These are phyloP conservation scores for Odontesthes bonariensis DNA, from an alignment of 2,113 vertebrate species.

Conservation along the genomic window DNA sequence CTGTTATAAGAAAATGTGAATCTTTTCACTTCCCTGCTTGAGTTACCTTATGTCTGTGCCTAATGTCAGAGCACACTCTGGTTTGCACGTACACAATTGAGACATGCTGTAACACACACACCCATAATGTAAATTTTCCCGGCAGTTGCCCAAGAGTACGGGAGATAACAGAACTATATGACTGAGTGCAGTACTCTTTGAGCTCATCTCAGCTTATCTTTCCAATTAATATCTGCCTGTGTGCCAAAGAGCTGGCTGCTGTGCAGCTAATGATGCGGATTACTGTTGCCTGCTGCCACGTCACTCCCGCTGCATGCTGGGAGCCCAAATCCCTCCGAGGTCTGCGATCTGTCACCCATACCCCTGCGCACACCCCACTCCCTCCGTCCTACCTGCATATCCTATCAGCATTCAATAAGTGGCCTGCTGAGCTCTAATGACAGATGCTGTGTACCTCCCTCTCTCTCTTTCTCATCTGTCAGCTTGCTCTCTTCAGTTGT, in stretches of 20 bases:
- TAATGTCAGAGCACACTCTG: constrained; percentile 12
- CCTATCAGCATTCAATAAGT: constrained; percentile 56
- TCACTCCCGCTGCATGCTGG: constrained; percentile 69
- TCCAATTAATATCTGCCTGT: constrained; percentile 83
- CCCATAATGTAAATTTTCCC: constrained; percentile 39
- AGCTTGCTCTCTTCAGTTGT: constrained; percentile 43
- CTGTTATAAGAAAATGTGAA: constrained; percentile 27
- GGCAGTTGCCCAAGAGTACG: constrained; percentile 41
- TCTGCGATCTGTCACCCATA: constrained; percentile 72
- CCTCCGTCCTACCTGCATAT: constrained; percentile 40
- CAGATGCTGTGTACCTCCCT: constrained; percentile 50
- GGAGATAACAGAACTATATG: constrained; percentile 67
- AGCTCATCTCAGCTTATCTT: constrained; percentile 80
- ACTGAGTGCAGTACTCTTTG: constrained; percentile 64
- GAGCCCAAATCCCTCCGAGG: constrained; percentile 72
- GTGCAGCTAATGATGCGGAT: constrained; percentile 80
- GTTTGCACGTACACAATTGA: constrained; percentile 34
- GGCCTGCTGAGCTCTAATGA: constrained; percentile 67
- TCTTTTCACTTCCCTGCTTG: constrained; percentile 20
- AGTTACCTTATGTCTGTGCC: constrained; percentile 9
- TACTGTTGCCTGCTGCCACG: constrained; percentile 69
- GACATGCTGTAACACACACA: constrained; percentile 35
- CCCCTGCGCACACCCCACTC: constrained; percentile 13
- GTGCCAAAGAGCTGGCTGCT: constrained; percentile 73
- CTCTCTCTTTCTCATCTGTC: constrained; percentile 56